Base-by-base conservation (phyloP, 2,888 invertebrate species). In the Zootermopsis nevadensis region DNA sequence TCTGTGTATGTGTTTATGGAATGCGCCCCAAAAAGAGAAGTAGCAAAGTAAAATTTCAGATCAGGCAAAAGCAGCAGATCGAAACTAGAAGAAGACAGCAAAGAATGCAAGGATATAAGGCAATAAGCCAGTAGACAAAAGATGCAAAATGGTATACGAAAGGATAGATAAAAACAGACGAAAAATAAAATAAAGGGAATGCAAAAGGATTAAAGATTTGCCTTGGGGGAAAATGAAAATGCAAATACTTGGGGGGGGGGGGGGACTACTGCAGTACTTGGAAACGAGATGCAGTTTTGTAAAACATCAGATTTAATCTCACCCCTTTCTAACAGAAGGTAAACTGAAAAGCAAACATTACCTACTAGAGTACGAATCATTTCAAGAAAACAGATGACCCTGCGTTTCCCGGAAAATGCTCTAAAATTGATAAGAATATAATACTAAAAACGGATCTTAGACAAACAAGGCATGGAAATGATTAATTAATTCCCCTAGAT, bases 171-270 rank as follows among this genome's bases (percentile, higher is more conserved):
- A 69, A 69, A 69, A 12, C 33, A 7, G 30, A 33, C 4, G 31
- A 33, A 33, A 69, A 69, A 33, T 0, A 6, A 31, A 15, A 33
- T 22, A 19, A 31, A 69, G 69, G 33, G 69, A 69, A 69, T 33
- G 69, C 33, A 33, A 31, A 69, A 22, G 69, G 69, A 69, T 69
- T 69, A 69, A 69, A 69, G 69, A 27, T 33, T 69, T 69, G 69
- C 69, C 69, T 69, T 19, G 4, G 33, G 67, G 69, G 33, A 33
- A 69, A 69, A 69, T 69, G 69, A 69, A 69, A 69, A 69, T 33
- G 69, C 31, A 69, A 33, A 69, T 69, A 33, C 6, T 15, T 22
- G 31, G 15, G 19, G n/a, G 67, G 7, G 69, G 60, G 60, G 27
- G n/a, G 60, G n/a, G n/a, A n/a, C n/a, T n/a, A n/a, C n/a, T 27